These are phyloP conservation scores for Neomorphus geoffroyi DNA, from an alignment of 2,797 vertebrate species.

Conservation along the genomic window DNA sequence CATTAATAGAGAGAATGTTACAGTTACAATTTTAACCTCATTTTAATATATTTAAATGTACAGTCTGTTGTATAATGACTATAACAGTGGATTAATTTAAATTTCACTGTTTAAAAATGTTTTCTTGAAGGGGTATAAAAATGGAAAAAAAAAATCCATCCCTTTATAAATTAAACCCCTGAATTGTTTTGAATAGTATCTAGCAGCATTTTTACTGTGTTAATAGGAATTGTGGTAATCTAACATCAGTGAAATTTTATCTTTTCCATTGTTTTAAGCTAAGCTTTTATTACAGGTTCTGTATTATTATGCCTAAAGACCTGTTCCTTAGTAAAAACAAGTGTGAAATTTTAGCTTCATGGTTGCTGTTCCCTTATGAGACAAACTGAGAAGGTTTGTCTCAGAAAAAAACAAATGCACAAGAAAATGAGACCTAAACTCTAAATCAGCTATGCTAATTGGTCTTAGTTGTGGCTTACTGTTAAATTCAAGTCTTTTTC, in stretches of 20 bases:
- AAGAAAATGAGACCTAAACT: not conserved
- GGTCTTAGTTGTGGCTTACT: not conserved
- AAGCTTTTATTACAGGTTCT: not conserved
- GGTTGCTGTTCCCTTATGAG: not conserved
- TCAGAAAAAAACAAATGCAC: not conserved
- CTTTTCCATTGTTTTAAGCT: not conserved
- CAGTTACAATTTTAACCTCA: not conserved
- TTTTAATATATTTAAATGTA: not conserved
- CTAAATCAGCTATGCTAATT: not conserved
- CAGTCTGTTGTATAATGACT: not conserved
- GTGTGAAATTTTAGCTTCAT: not conserved
- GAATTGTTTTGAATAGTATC: fast-evolving
- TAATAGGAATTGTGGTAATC: not conserved
- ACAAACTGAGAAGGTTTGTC: not conserved
- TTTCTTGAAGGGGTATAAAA: not conserved
- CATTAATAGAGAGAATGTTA: not conserved
- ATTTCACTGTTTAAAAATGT: not conserved
- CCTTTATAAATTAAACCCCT: not conserved
- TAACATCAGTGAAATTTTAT: not conserved
- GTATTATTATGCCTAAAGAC: not conserved
- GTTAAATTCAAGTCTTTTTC: not conserved
- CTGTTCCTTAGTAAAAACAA: not conserved
- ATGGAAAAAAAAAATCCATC: not conserved
- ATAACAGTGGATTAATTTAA: not conserved
- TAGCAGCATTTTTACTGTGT: not conserved